These are phyloP conservation scores for Blera fallax DNA, from an alignment of 2,888 invertebrate genomes.

Conservation along the genomic window DNA sequence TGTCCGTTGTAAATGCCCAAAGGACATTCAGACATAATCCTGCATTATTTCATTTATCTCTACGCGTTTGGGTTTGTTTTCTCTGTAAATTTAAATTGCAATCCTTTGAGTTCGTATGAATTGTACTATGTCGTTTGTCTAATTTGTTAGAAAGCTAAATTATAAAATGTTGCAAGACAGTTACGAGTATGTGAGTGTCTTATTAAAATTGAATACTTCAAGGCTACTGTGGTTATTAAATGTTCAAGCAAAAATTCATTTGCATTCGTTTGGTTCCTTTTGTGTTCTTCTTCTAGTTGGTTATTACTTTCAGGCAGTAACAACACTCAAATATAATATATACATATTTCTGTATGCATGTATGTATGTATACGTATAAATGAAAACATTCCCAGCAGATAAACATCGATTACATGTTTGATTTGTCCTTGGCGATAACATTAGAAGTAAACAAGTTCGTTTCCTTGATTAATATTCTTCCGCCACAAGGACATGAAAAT, in stretches of 20 bases:
- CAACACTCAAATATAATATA: neutral
- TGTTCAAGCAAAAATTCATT: neutral
- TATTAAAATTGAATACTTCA: neutral
- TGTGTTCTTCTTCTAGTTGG: neutral
- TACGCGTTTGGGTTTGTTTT: neutral
- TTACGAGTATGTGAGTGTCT: neutral
- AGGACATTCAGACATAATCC: conserved; percentile 43
- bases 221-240: neutral
- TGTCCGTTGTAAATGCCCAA: conserved; percentile 25
- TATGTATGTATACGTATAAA: no score
- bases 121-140: neutral
- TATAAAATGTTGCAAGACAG: neutral
- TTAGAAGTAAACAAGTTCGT: neutral
- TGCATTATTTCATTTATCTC: conserved; percentile 31
- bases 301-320: no score
- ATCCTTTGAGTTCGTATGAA: neutral
- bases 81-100: conserved; percentile 6
- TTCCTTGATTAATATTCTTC: neutral
- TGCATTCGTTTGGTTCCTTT: neutral
- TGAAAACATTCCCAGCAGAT: neutral
- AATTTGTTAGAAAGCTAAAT: neutral
- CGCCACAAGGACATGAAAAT: neutral
- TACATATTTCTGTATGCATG: neutral
- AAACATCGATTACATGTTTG: neutral
- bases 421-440: neutral